Conservation (phyloP, 2,797 vertebrate genomes). For the Megaceryle alcyon region DNA sequence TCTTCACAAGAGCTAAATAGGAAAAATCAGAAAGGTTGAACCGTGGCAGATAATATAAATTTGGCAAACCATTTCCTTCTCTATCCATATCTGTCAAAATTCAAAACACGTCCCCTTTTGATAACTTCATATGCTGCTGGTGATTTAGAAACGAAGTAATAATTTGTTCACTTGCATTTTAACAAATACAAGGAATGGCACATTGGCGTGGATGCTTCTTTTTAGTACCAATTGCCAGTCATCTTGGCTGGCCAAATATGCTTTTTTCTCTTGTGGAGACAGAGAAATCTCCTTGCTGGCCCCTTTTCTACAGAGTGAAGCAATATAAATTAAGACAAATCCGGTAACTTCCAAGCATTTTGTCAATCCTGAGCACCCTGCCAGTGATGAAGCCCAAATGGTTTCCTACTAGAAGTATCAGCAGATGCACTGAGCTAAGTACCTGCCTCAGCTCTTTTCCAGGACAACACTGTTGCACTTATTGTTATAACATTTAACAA, state of each 20-base stretch:
- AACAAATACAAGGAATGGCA: neutral
- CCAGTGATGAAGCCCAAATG: neutral
- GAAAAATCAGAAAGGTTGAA: neutral
- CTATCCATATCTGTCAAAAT: neutral
- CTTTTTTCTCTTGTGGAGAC: conserved; percentile 15
- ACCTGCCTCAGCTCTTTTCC: neutral
- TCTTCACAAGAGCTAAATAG: conserved; percentile 4
- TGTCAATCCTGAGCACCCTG: neutral
- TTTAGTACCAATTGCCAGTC: neutral
- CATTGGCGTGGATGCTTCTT: neutral
- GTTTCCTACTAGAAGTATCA: neutral
- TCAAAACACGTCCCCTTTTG: neutral
- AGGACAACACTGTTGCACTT: neutral
- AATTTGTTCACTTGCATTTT: neutral
- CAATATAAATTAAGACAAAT: neutral
- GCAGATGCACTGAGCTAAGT: neutral
- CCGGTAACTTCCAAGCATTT: neutral
- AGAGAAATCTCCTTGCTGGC: conserved; percentile 5
- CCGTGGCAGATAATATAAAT: neutral
- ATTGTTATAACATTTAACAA: neutral
- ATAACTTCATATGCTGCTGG: neutral
- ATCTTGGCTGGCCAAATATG: neutral
- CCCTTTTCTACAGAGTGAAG: neutral
- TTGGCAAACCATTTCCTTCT: neutral
- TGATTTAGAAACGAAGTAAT: neutral